These are phyloP conservation scores for Thymelicus sylvestris DNA, from an alignment of 2,888 invertebrate species.

Conservation along the genomic window DNA sequence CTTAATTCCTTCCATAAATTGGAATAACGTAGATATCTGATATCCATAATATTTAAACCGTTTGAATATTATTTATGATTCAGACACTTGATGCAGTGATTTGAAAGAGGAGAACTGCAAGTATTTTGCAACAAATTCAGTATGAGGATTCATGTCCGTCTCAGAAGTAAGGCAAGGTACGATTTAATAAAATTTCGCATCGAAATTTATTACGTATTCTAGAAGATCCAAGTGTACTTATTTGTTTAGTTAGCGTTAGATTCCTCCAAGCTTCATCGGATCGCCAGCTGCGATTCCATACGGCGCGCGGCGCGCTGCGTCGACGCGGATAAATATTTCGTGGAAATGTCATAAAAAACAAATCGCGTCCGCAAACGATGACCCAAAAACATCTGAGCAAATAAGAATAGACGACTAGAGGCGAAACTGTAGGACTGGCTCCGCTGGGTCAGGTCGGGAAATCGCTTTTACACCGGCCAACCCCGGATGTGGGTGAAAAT, in stretches of 20 bases:
- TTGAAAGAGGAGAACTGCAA: background rate
- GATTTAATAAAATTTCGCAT: too few relatives aligned
- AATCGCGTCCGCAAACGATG: slow-evolving; percentile 33
- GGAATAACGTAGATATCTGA: too few relatives aligned
- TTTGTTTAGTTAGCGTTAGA: slow-evolving; percentile 12
- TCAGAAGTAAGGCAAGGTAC: too few relatives aligned
- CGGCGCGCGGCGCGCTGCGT: slow-evolving; percentile 15
- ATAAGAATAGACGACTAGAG: slow-evolving; percentile 40
- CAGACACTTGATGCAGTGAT: too few relatives aligned
- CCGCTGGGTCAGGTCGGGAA: slow-evolving; percentile 32
- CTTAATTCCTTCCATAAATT: too few relatives aligned
- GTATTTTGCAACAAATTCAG: background rate
- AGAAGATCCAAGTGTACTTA: background rate
- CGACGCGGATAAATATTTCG: slow-evolving; percentile 28
- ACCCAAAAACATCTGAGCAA: slow-evolving; percentile 41
- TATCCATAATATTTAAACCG: too few relatives aligned
- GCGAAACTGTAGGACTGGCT: slow-evolving; percentile 18
- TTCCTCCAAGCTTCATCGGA: background rate
- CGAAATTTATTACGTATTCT: background rate
- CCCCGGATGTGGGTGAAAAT: background rate
- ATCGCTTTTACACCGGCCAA: background rate
- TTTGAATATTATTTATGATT: too few relatives aligned
- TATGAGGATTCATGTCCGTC: too few relatives aligned
- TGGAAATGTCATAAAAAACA: slow-evolving; percentile 40
- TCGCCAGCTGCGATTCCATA: slow-evolving; percentile 21